Conservation (phyloP, 2,888 invertebrate species). For the Eupithecia inturbata region DNA sequence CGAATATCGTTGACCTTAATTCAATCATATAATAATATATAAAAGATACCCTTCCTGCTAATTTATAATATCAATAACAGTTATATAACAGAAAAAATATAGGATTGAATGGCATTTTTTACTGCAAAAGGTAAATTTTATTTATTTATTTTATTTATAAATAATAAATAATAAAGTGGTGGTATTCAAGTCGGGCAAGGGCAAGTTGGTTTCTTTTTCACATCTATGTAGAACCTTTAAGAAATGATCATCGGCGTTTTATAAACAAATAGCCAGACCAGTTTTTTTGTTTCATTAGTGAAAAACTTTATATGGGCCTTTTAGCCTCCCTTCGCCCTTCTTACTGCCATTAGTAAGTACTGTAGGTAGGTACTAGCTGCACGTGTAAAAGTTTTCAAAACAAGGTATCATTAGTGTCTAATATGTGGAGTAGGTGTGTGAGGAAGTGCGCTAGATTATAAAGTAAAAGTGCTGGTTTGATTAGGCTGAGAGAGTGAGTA, state of each 20-base stretch:
- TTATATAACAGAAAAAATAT: background rate
- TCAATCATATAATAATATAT: background rate
- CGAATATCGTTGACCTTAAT: background rate
- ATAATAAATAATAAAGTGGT: too few relatives aligned
- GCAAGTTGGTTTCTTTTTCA: background rate
- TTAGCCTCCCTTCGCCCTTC: background rate
- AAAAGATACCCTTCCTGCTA: background rate
- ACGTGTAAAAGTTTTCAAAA: constrained; percentile 10
- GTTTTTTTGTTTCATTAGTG: too few relatives aligned
- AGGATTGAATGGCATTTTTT: too few relatives aligned
- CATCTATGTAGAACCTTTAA: too few relatives aligned
- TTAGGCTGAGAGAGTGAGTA: constrained; percentile 59
- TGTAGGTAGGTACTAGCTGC: background rate
- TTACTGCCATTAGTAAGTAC: background rate
- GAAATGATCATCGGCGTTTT: too few relatives aligned
- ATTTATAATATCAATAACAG: background rate
- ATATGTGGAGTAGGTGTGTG: constrained; percentile 15
- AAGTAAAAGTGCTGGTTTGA: constrained; percentile 52
- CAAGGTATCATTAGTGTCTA: background rate
- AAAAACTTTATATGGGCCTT: too few relatives aligned
- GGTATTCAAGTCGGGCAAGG: too few relatives aligned
- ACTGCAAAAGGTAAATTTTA: too few relatives aligned
- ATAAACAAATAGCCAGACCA: too few relatives aligned
- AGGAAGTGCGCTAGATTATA: constrained; percentile 63
- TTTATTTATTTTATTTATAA: too few relatives aligned